Evolutionary conservation across 2,113 vertebrate species (phyloP), one percentile per base, ranked within the genome.

Genomic region (Brachirus orientalis): DNA sequence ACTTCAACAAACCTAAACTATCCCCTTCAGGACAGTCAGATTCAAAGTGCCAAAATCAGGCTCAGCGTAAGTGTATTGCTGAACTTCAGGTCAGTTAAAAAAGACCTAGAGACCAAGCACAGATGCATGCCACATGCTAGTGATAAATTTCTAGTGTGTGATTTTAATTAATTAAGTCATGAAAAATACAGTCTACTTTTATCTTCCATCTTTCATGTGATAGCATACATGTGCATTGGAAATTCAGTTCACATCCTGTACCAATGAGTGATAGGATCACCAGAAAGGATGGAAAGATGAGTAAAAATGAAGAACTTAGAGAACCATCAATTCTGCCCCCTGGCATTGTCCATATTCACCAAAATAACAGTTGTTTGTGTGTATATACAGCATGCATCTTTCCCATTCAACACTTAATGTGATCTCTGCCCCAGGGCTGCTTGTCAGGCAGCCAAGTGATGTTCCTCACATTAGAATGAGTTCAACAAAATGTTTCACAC

Each of bases 401-500:
- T 44, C 28, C 28, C 28, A 6, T 80, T 33, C 45, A 56, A 43
- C 74, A 22, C 46, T 53, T 67, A 58, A 72, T 67, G 46, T 62
- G 72, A 77, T 70, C 69, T 66, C 72, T 66, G 78, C 69, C 66
- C 66, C 14, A n/a, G 55, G 69, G 77, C 67, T 75, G 37, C 60
- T 76, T 82, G 80, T 84, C 75, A 66, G 41, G 71, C 72, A 63
- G 28, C 45, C 56, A 64, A 79, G 63, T 67, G 67, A 75, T 77
- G 81, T 63, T 63, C 61, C 66, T 62, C 55, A 74, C 59, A 84
- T 84, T 80, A 69, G 51, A 79, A 86, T 72, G 52, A 77, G 53
- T 77, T 83, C 65, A 85, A 83, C 57, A 76, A 83, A 80, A 79
- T 63, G 62, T 62, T 72, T 75, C 57, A 48, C 65, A 77, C 35